Evolutionary conservation across 2,113 vertebrate species (phyloP).

Genomic region (Hipposideros armiger): DNA sequence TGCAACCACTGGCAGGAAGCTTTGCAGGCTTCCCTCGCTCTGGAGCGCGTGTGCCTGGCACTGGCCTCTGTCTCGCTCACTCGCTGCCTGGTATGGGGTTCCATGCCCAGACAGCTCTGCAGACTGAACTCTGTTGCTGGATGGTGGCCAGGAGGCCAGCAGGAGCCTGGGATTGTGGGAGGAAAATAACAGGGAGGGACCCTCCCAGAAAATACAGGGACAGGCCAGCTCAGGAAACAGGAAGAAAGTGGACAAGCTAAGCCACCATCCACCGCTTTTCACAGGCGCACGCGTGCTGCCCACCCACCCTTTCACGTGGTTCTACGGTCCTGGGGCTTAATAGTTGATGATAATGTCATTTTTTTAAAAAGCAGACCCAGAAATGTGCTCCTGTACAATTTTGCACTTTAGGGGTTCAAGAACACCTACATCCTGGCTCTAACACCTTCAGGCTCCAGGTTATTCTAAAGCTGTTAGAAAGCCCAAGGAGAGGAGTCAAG

Average conservation of each 20-base stretch:
- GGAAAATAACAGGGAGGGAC: slow-evolving; percentile 39
- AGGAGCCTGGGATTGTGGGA: slow-evolving; percentile 32
- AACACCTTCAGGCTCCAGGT: background rate
- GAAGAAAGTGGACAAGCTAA: background rate
- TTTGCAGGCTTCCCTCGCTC: background rate
- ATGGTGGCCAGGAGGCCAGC: background rate
- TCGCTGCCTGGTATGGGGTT: background rate
- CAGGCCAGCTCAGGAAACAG: background rate
- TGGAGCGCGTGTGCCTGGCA: rapidly evolving
- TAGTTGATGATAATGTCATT: background rate
- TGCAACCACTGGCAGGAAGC: background rate
- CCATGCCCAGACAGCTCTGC: background rate
- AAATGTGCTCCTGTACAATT: background rate
- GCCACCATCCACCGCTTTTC: background rate
- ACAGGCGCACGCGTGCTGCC: rapidly evolving
- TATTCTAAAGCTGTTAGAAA: background rate
- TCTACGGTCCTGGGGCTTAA: background rate
- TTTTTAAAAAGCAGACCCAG: background rate
- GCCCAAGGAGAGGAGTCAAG: background rate
- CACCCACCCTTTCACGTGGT: rapidly evolving
- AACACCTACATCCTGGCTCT: background rate
- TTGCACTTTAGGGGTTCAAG: background rate
- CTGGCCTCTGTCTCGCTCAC: background rate
- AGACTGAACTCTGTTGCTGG: background rate
- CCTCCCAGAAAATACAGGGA: background rate